phyloP scores from a whole-genome alignment of 1,140 invertebrate species.

The Idris sp. region DNA sequence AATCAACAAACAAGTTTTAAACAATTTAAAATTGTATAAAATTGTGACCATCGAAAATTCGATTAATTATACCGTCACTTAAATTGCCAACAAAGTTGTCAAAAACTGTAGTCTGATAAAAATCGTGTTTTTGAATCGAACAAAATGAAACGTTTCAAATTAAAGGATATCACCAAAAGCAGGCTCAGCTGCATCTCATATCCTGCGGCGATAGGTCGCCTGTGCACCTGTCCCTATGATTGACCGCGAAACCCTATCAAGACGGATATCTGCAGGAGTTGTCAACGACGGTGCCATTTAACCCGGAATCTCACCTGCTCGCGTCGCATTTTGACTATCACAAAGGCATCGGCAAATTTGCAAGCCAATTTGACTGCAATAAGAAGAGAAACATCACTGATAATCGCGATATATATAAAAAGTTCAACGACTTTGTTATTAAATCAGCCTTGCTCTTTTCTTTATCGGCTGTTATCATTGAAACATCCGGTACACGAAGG shows the following conservation, averaged over 20 bases:
- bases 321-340: constrained; percentile 3
- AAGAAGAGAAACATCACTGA: too few relatives aligned
- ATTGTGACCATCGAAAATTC: too few relatives aligned
- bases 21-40: too few relatives aligned
- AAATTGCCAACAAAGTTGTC: neutral
- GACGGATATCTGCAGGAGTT: too few relatives aligned
- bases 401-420: neutral
- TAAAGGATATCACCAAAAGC: constrained; percentile 41
- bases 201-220: constrained; percentile 36
- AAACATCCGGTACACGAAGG: constrained; percentile 49
- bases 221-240: constrained; percentile 50
- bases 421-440: constrained; percentile 49
- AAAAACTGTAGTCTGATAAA: constrained; percentile 9
- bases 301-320: constrained; percentile 44
- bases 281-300: constrained; percentile 27
- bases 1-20: too few relatives aligned
- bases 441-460: constrained; percentile 43
- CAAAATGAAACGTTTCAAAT: constrained; percentile 51
- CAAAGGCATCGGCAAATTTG: neutral
- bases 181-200: constrained; percentile 49
- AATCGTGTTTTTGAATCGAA: constrained; percentile 41
- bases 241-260: constrained; percentile 32
- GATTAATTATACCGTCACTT: too few relatives aligned
- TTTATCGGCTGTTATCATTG: too few relatives aligned
- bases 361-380: too few relatives aligned